These are phyloP conservation scores for Erythrolamprus reginae DNA, from an alignment of 2,113 vertebrate genomes.

Conservation along the genomic window DNA sequence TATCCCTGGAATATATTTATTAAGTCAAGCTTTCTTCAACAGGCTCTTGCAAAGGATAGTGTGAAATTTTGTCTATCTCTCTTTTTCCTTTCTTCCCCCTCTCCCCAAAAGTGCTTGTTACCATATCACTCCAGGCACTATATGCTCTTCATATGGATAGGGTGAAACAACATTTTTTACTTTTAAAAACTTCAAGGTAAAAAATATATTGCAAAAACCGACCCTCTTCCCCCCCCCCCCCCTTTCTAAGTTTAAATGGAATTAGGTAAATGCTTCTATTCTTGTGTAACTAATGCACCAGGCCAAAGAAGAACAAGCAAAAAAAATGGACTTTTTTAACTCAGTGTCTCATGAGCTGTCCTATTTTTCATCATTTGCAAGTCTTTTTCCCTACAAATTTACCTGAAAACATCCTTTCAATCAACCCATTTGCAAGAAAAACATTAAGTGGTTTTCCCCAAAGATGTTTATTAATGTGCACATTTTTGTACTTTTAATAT, in stretches of 20 bases:
- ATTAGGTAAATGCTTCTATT: background rate
- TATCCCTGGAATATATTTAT: slow-evolving; percentile 18
- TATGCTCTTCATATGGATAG: slow-evolving; percentile 11
- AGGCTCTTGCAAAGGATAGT: background rate
- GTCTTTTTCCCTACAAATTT: background rate
- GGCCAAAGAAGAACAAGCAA: background rate
- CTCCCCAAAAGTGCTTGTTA: background rate
- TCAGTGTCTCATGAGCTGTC: background rate
- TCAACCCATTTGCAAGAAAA: background rate
- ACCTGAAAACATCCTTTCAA: background rate
- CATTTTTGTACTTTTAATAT: background rate
- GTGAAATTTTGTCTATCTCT: slow-evolving; percentile 4
- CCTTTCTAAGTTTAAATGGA: background rate
- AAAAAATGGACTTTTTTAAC: background rate
- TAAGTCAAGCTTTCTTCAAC: slow-evolving; percentile 39
- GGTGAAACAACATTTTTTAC: background rate
- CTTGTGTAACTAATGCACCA: background rate
- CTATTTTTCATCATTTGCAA: background rate
- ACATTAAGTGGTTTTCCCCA: background rate
- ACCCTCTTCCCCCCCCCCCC: background rate
- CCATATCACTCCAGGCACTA: slow-evolving; percentile 2
- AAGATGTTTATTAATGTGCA: background rate
- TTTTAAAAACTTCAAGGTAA: background rate
- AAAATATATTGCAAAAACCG: background rate
- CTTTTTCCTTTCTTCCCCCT: background rate